Base-by-base conservation (phyloP, 1,140 invertebrate species). In the Elymnias hypermnestra region DNA sequence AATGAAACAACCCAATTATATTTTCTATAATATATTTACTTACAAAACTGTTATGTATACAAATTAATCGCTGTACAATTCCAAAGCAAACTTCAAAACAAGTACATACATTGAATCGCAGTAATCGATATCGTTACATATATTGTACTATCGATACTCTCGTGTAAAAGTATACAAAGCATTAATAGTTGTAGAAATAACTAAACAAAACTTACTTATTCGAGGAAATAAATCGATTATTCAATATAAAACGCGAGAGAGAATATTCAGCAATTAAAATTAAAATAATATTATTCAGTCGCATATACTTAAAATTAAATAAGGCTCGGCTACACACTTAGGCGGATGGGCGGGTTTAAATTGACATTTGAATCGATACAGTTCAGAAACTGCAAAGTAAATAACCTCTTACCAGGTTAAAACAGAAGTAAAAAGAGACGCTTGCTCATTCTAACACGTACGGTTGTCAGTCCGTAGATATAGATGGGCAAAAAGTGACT, bases 21-120 rank as follows among this genome's bases (percentile, higher is more conserved):
- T 13, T 47, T 49, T 44, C 13, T 41, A 49, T 57, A 57, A 50
- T 59, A 63, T 67, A 60, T 68, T 72, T 61, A 72, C 61, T 64
- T 68, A 82, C 50, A 82, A 82, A 77, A 72, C 69, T 61, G 68
- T 71, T 75, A 57, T 51, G 58, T 57, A 77, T 78, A 77, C 70
- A 77, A 82, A 79, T 71, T 57, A 74, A 69, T 72, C 46, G 70
- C 71, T 75, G 66, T 79, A 82, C 75, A 82, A 65, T 66, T 72
- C 53, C 45, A 51, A 73, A 73, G 72, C 50, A 52, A 46, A 52
- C 26, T 26, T 25, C 41, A 45, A 45, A 45, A 46, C 31, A 25
- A 41, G 33, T 33, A 41, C 39, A 26, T 12, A 15, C 29, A 19
- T 42, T 43, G 17, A 18, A 50, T 50, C 28, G 23, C 14, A 29